These are phyloP conservation scores for Casuarius casuarius DNA, from an alignment of 2,113 vertebrate species.

Conservation along the genomic window DNA sequence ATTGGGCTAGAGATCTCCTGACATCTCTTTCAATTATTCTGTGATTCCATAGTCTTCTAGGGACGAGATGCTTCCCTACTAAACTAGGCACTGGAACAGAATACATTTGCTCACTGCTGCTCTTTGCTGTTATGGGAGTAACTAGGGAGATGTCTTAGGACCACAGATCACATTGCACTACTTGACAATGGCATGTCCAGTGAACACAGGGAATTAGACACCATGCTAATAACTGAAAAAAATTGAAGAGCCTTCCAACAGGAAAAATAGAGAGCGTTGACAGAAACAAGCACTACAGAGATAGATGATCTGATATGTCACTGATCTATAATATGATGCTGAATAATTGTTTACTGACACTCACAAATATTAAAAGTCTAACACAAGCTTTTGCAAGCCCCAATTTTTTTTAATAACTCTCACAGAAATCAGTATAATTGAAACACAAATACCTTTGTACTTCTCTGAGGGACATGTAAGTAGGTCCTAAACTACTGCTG, in stretches of 20 bases:
- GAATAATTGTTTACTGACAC: background rate
- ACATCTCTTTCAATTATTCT: background rate
- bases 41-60: background rate
- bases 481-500: background rate
- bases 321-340: background rate
- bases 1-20: background rate
- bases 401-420: background rate
- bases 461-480: background rate
- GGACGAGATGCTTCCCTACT: background rate
- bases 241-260: background rate
- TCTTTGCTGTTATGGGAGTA: background rate
- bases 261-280: background rate
- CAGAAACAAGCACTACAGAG: background rate
- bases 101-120: background rate
- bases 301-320: background rate
- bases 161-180: background rate
- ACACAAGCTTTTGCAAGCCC: background rate
- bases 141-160: background rate
- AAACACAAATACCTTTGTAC: background rate
- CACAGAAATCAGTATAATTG: background rate
- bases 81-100: background rate
- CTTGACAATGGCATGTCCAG: background rate
- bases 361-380: background rate
- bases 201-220: background rate
- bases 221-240: background rate